Base-by-base conservation (phyloP, 2,888 invertebrate genomes). In the Tinea semifulvella region DNA sequence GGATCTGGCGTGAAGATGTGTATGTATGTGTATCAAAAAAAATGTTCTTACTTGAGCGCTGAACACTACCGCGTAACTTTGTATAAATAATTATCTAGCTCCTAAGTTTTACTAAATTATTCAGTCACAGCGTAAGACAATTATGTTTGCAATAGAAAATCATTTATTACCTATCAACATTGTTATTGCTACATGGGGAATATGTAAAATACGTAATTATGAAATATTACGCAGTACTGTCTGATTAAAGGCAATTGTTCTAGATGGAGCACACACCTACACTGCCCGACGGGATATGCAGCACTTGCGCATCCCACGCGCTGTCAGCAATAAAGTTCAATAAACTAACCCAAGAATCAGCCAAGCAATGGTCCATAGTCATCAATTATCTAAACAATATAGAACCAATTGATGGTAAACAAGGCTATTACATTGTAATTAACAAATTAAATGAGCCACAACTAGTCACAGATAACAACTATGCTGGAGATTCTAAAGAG, bases 221-320 rank as follows among this genome's bases (percentile, higher is more conserved):
- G 7, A 13, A 13, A 31, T n/a, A n/a, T 7, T 31, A 31, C 31
- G 13, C 13, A 7, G n/a, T 13, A 26, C 31, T 31, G 5, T 31
- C 13, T 13, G 31, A 31, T 31, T 11, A 22, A 13, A n/a, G n/a
- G 31, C 5, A 40, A 49, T 70, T 68, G 68, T 71, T 71, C 49
- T 71, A 71, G 71, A 57, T 71, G 57, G 65, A 64, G 58, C 18
- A 25, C 6, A 39, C 57, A 18, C 11, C 54, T 17, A 14, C 43
- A 47, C 59, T 68, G 55, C 71, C 71, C 25, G 51, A 55, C 38
- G 55, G 52, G 45, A 31, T 62, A 46, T 70, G 71, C 57, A 35
- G 28, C n/a, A 25, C 20, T 35, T 70, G 71, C 53, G 44, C 48
- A 14, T 6, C 18, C 4, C 35, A 26, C 25, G 47, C 47, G 2